These are phyloP conservation scores for Hypena proboscidalis DNA, from an alignment of 2,888 invertebrate genomes.

Conservation along the genomic window DNA sequence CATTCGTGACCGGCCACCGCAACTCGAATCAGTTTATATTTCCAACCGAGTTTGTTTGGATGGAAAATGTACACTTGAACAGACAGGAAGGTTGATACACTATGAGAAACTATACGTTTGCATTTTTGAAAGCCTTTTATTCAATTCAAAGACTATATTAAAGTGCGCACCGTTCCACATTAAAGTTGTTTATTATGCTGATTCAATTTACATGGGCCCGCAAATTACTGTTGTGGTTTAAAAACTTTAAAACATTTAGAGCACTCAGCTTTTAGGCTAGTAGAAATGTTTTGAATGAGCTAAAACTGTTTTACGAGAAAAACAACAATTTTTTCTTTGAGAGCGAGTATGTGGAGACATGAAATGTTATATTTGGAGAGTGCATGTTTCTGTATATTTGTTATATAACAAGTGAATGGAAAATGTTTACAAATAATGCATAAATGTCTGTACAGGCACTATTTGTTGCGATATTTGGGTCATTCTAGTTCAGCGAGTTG, in stretches of 20 bases:
- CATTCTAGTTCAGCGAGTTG: conserved; percentile 74
- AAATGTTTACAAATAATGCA: conserved; percentile 47
- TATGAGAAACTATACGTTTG: conserved; percentile 1
- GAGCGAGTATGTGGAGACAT: no score
- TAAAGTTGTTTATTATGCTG: conserved; percentile 1
- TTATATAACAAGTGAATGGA: conserved; percentile 21
- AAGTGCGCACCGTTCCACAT: neutral
- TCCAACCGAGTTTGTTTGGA: conserved; percentile 41
- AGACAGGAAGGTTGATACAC: conserved; percentile 5
- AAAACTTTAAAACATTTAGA: neutral
- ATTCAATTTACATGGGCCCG: neutral
- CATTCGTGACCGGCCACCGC: conserved; percentile 55
- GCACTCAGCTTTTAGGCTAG: neutral
- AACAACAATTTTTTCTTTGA: no score
- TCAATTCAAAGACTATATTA: neutral
- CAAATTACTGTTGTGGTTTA: conserved; percentile 1
- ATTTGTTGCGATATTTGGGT: conserved; percentile 73
- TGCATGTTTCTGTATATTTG: no score
- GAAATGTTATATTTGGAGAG: no score
- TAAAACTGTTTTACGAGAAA: no score
- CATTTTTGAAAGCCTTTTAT: conserved; percentile 1
- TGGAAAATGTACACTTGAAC: conserved; percentile 17
- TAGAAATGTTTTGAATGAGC: no score
- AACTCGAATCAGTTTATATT: conserved; percentile 46
- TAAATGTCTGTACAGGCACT: conserved; percentile 50